Evolutionary conservation across 2,888 invertebrate species (phyloP), one percentile per base, ranked within the genome.

Genomic region (Epirrhoe alternata): DNA sequence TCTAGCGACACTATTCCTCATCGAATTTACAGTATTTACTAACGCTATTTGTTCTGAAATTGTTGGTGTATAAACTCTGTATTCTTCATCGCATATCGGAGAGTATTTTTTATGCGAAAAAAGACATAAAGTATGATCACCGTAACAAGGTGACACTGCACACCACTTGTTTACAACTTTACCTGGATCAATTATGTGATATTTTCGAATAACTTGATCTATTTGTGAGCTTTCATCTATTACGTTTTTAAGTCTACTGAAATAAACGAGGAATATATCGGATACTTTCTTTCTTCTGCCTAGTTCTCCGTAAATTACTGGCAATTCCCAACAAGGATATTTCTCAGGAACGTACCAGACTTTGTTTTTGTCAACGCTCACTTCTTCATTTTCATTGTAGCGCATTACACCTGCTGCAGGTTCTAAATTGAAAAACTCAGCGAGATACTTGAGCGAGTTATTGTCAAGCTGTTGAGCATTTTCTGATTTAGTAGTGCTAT

Each of bases 51-150:
- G 87, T 69, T 87, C 84, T 12, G 78, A 47, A 67, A 82, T 79
- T 42, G 74, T 81, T 6, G 89, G 89, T 35, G 68, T 72, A 1
- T 59, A 59, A 1, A 92, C 87, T 62, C 33, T 72, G 66, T 90
- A 92, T 3, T 69, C 72, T 7, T 64, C 65, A 10, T 79, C 79
- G 71, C 92, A 93, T 70, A 89, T 75, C 59, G 74, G 77, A n/a
- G 90, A 85, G 64, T 80, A 66, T 0, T 12, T 59, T 45, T 77
- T 76, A 6, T 77, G 73, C 17, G 84, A 65, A 64, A 89, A 93
- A 6, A 90, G 73, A 72, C 92, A 93, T n/a, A 92, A 83, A 1
- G 88, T 90, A 71, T 93, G 92, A 73, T 93, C 92, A 6, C 87
- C 91, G 68, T 84, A 92, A 64, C 92, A 93, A 8, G 92, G 92